Conservation (phyloP, 2,797 vertebrate genomes). For the Limnodromus scolopaceus region DNA sequence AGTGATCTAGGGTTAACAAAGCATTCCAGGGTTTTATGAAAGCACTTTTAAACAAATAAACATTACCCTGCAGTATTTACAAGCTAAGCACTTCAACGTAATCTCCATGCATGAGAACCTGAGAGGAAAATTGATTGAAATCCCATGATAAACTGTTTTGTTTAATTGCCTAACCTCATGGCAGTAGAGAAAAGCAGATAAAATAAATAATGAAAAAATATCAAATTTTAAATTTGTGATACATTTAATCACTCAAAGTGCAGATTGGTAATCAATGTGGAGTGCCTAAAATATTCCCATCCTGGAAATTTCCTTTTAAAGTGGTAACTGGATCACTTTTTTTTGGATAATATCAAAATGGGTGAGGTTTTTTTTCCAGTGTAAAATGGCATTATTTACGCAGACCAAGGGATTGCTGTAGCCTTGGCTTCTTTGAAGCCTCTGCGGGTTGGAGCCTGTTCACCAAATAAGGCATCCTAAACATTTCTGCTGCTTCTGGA, state of each 20-base stretch:
- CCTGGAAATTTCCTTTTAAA: background rate
- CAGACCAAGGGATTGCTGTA: background rate
- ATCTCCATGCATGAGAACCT: constrained; percentile 37
- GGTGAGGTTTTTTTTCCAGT: background rate
- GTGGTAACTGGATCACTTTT: background rate
- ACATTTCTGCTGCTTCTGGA: constrained; percentile 15
- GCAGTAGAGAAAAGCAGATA: background rate
- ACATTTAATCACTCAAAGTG: background rate
- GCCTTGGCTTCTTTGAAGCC: background rate
- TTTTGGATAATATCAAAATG: background rate
- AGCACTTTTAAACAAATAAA: constrained; percentile 65
- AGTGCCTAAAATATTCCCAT: background rate
- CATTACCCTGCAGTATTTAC: constrained; percentile 21
- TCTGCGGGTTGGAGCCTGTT: background rate
- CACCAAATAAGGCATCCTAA: constrained; percentile 50
- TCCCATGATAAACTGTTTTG: background rate
- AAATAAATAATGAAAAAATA: background rate
- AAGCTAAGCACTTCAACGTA: constrained; percentile 39
- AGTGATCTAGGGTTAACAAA: constrained; percentile 61
- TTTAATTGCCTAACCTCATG: constrained; percentile 18
- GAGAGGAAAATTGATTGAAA: constrained; percentile 38
- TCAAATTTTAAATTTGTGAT: background rate
- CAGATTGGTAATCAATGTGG: background rate
- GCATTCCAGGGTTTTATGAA: constrained; percentile 60
- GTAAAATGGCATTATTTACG: background rate